Evolutionary conservation across 37 sponge, comb jelly and placozoan species (phyloP), one percentile per base, ranked within the genome.

Genomic region (Petrosia ficiformis): DNA sequence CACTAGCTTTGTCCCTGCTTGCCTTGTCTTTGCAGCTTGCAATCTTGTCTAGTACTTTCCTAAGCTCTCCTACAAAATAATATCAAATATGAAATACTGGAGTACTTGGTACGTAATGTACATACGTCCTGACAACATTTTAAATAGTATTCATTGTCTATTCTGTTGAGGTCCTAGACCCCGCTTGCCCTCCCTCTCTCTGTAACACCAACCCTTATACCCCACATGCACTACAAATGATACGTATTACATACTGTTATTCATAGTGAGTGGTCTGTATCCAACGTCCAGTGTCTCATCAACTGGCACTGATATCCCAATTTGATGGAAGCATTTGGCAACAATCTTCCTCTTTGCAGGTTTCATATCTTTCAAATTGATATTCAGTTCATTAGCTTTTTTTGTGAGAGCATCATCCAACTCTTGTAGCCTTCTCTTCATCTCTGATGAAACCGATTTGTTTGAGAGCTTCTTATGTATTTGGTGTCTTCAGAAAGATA

Each of bases 281-380:
- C 96, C 96, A 32, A 95, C 69, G 24, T 95, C 89, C 41, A 81
- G 85, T 26, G 73, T 44, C 74, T 70, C 59, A 63, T 88, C 83
- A 76, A 83, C 80, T 1, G 92, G 92, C 2, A 95, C 96, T 0
- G 82, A 77, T 32, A 95, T 87, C 24, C 96, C 96, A 36, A 85
- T 79, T 66, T 74, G 70, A 82, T 93, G 76, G 39, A 93, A 77
- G 33, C 80, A 76, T 22, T 37, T 72, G 2, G 86, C 82, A 16
- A 85, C 80, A 3, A 39, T 33, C 52, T 69, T 78, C 10, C 57
- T 79, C 2, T 30, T 11, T 6, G 40, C n/a, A 64, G 58, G 34
- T 4, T 68, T 65, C 2, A 29, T 80, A 21, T 67, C 30, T 32
- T 80, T 43, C 41, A 39, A 71, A 26, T 77, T 64, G 30, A 74